Evolutionary conservation across 2,113 vertebrate genomes (phyloP).

Genomic region (Seriola aureovittata): DNA sequence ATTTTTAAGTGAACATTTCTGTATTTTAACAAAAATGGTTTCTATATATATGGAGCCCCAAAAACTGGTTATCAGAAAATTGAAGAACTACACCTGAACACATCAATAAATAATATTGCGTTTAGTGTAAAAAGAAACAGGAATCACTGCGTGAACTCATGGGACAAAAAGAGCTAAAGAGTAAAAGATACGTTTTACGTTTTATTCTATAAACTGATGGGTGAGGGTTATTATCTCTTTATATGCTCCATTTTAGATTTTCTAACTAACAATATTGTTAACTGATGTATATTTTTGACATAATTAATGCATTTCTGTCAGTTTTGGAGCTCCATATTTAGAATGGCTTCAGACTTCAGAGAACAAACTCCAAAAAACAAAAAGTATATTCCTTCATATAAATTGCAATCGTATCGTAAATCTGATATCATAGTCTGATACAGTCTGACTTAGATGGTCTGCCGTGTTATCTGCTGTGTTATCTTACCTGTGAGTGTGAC

Average conservation of each 20-base stretch:
- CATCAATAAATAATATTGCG: not conserved
- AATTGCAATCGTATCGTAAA: not conserved
- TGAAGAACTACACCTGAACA: not conserved
- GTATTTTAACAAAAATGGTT: not conserved
- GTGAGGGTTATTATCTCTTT: not conserved
- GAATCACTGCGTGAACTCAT: not conserved
- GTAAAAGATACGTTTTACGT: not conserved
- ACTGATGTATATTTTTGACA: not conserved
- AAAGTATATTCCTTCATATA: not conserved
- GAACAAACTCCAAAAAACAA: not conserved
- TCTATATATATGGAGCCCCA: not conserved
- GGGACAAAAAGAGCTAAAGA: not conserved
- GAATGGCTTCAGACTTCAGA: not conserved
- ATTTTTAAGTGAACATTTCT: not conserved
- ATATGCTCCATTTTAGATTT: not conserved
- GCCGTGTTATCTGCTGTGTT: not conserved
- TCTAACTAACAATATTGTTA: not conserved
- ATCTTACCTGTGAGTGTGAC: constrained; percentile 88
- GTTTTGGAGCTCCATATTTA: not conserved
- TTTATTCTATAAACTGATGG: not conserved
- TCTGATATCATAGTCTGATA: no score
- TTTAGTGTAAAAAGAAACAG: not conserved
- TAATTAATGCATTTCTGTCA: not conserved
- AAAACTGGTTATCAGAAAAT: not conserved
- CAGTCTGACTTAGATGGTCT: no score